Conservation (phyloP, 2,888 invertebrate genomes). For the Agrotis puta region DNA sequence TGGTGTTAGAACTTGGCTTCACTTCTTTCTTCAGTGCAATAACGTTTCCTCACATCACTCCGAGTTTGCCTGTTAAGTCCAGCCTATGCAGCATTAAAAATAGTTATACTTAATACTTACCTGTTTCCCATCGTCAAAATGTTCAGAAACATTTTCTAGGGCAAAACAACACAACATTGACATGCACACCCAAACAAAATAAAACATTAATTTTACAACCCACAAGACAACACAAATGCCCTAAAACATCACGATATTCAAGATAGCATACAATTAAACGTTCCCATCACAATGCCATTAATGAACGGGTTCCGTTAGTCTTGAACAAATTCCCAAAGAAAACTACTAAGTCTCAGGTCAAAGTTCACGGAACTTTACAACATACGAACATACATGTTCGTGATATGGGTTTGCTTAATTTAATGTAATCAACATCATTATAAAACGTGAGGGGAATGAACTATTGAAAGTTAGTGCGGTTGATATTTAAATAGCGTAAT, state of each 20-base stretch:
- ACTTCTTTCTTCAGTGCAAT: background rate
- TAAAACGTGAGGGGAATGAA: constrained; percentile 56
- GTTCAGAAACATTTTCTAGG: no score
- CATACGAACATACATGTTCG: constrained; percentile 50
- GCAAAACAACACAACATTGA: constrained; percentile 1
- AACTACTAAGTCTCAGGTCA: constrained; percentile 51
- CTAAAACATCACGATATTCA: constrained; percentile 50
- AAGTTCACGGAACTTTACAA: constrained; percentile 60
- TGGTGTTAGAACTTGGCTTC: background rate
- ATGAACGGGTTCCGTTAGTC: constrained; percentile 57
- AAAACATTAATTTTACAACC: constrained; percentile 31
- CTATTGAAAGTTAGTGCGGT: constrained; percentile 32
- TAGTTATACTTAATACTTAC: no score
- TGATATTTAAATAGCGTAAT: constrained; percentile 51
- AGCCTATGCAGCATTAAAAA: background rate
- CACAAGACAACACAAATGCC: constrained; percentile 37
- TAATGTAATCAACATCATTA: constrained; percentile 59
- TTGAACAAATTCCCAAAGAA: constrained; percentile 57
- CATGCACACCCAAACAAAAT: constrained; percentile 10
- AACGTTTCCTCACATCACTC: background rate
- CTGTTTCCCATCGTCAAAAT: no score
- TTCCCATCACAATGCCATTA: constrained; percentile 61
- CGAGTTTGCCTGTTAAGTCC: background rate
- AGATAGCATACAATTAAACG: constrained; percentile 59
- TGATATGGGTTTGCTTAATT: constrained; percentile 59